Base-by-base conservation (phyloP, 2,113 vertebrate species). In the Alethe castanea region DNA sequence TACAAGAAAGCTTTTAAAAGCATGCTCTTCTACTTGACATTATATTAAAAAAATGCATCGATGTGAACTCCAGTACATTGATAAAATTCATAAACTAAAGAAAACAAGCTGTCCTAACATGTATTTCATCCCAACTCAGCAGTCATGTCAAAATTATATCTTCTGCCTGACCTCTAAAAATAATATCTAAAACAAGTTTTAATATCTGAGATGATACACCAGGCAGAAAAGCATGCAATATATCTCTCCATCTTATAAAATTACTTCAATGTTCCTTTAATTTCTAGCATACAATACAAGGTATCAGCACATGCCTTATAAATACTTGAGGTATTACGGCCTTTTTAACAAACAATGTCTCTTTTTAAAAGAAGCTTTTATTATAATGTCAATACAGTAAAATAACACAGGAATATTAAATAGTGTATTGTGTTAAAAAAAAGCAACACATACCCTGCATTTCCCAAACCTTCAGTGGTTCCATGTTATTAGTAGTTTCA, bases 401-500 rank as follows among this genome's bases (percentile, higher is more conserved):
- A 48, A n/a, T 44, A 86, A 57, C 8, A 54, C 81, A 86, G 10
- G 15, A 83, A 65, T 92, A 59, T 10, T 81, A 40, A 83, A 57
- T 4, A 28, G 11, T 74, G 2, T 29, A n/a, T 3, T 20, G 20
- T 22, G 14, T 13, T 67, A 57, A 93, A 76, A 76, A 94, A 72
- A 45, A 31, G 4, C 14, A 78, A 40, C 40, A 96, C 81, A 36
- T 98, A 99, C 99, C 99, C 98, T 99, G 99, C 72, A 99, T 97
- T 86, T 99, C 99, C 99, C 99, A 99, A 89, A 99, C 98, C 98
- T 99, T 99, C 83, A 99, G 97, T 25, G 99, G 99, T 12, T 98
- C 97, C 98, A 99, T 98, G 95, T 98, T 98, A 94, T 99, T 98
- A 35, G 93, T 98, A 78, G 98, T 99, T 90, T 99, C 98, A 93